Evolutionary conservation across 2,797 vertebrate genomes (phyloP).

Genomic region (Melanotaenia parkinsoni): DNA sequence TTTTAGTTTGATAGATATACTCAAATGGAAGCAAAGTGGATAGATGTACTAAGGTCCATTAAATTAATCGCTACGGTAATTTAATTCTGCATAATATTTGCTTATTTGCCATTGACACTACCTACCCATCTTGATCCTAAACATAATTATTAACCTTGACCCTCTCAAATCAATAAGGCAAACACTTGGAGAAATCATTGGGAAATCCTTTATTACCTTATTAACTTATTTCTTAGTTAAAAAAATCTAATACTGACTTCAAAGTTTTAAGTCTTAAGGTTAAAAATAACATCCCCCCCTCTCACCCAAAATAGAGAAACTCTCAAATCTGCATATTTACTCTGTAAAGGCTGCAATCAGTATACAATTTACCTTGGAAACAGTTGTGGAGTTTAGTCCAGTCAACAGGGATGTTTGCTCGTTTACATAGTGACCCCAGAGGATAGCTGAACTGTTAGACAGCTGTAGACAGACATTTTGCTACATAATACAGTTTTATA

Average conservation of each 20-base stretch:
- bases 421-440: slow-evolving; percentile 22
- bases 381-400: background rate
- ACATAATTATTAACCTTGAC: background rate
- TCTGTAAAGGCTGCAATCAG: slow-evolving; percentile 19
- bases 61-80: slow-evolving; percentile 11
- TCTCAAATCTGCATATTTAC: slow-evolving; percentile 1
- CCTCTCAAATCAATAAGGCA: background rate
- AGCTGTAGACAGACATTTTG: background rate
- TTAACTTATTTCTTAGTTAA: background rate
- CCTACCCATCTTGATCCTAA: background rate
- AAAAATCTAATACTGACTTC: background rate
- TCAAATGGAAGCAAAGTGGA: slow-evolving; percentile 8
- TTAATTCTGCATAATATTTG: slow-evolving; percentile 15
- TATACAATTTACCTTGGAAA: background rate
- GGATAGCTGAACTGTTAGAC: background rate
- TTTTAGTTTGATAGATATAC: slow-evolving; percentile 1
- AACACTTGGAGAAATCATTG: background rate
- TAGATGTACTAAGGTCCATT: slow-evolving; percentile 3
- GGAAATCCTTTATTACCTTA: background rate
- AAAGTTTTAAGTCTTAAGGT: background rate
- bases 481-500: background rate
- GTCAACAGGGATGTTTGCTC: slow-evolving; percentile 38
- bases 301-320: too few species aligned
- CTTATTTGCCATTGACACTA: background rate
- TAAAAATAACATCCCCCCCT: background rate